These are phyloP conservation scores for Gymnothorax javanicus DNA, from an alignment of 2,797 vertebrate species.

Conservation along the genomic window DNA sequence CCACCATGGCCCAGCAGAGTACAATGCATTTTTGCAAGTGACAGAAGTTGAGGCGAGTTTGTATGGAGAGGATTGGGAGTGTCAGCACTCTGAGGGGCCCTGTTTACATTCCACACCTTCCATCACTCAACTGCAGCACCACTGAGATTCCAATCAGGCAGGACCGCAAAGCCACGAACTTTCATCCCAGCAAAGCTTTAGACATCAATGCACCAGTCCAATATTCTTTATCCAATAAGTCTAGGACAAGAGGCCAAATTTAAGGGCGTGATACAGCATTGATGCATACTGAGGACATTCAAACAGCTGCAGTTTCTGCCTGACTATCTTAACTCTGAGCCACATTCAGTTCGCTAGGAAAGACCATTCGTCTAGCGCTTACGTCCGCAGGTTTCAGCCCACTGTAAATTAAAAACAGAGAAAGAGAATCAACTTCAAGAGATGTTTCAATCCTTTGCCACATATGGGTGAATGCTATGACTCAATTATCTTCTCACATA, in stretches of 20 bases:
- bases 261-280: not conserved
- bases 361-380: not conserved
- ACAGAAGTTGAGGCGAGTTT: conserved; percentile 1
- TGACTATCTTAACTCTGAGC: not conserved
- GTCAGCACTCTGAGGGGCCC: conserved; percentile 15
- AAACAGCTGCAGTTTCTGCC: not conserved
- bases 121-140: not conserved
- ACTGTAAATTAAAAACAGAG: not conserved
- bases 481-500: not conserved
- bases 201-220: not conserved
- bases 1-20: not conserved
- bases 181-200: not conserved
- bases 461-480: not conserved
- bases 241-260: not conserved
- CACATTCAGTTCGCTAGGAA: not conserved
- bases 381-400: not conserved
- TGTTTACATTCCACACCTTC: conserved; percentile 7
- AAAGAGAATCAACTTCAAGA: not conserved
- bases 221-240: not conserved
- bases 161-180: not conserved
- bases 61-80: conserved; percentile 14
- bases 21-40: conserved; percentile 4
- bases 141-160: not conserved
- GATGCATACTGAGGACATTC: not conserved
- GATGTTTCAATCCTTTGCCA: not conserved